phyloP scores from a whole-genome alignment of 37 sponge, comb jelly and placozoan genomes.

The Tethya wilhelma region DNA sequence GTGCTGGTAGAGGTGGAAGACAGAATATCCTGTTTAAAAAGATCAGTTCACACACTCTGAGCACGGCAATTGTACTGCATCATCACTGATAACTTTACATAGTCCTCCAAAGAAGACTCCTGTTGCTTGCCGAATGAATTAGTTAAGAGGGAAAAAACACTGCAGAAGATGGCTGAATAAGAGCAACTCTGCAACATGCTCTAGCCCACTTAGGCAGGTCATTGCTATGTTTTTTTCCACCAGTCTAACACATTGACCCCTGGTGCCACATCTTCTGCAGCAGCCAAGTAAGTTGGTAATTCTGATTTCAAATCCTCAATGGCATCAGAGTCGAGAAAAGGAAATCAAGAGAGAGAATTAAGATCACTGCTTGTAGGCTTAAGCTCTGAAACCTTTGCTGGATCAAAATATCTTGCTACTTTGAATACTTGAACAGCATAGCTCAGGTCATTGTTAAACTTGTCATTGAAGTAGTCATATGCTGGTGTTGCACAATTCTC shows the following conservation, averaged over 20 bases:
- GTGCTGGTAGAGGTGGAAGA: no score
- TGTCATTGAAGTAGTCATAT: slow-evolving; percentile 10
- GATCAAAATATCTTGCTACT: slow-evolving; percentile 27
- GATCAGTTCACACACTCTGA: no score
- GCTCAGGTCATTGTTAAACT: slow-evolving; percentile 14
- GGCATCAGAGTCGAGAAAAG: background rate
- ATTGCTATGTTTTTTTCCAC: no score
- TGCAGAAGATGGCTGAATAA: no score
- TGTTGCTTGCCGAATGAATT: no score
- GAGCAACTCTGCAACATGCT: no score
- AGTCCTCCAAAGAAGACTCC: no score
- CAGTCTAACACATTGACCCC: background rate
- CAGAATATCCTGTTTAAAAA: no score
- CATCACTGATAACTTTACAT: no score
- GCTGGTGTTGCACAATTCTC: slow-evolving; percentile 14
- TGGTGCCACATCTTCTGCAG: slow-evolving; percentile 15
- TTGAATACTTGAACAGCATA: slow-evolving; percentile 36
- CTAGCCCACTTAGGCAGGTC: no score
- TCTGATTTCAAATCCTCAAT: slow-evolving; percentile 9
- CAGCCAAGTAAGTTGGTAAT: slow-evolving; percentile 22
- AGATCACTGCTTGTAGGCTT: slow-evolving; percentile 7
- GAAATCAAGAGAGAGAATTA: background rate
- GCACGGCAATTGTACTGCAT: no score
- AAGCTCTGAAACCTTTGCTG: slow-evolving; percentile 9
- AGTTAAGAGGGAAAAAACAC: no score